phyloP scores from a whole-genome alignment of 2,797 vertebrate species.

The Rhinatrema bivittatum region DNA sequence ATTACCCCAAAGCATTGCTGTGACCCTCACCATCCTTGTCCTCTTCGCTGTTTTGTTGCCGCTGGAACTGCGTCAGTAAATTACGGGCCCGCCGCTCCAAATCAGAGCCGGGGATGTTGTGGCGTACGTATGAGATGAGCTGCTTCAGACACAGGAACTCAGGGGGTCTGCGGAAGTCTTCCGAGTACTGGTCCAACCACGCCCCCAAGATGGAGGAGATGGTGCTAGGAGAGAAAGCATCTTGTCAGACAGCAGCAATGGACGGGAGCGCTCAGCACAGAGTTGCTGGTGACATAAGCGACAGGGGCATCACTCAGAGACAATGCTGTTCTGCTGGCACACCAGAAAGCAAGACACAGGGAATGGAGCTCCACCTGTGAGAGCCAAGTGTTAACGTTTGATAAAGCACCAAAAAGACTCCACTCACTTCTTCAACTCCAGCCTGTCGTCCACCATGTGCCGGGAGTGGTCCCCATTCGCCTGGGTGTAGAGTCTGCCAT shows the following conservation, averaged over 20 bases:
- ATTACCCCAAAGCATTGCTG: too few relatives aligned
- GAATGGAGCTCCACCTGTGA: too few relatives aligned
- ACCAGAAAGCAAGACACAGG: too few relatives aligned
- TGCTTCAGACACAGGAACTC: conserved; percentile 81
- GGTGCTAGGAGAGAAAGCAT: conserved; percentile 56
- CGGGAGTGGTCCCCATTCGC: conserved; percentile 61
- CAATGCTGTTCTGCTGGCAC: too few relatives aligned
- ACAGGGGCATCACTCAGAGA: too few relatives aligned
- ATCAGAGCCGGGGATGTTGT: conserved; percentile 84
- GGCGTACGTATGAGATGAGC: conserved; percentile 78
- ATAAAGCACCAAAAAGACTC: neutral
- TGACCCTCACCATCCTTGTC: conserved; percentile 68
- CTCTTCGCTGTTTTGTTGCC: conserved; percentile 62
- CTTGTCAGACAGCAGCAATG: too few relatives aligned
- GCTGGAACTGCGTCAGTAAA: conserved; percentile 82
- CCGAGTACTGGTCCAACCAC: conserved; percentile 92
- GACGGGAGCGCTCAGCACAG: too few relatives aligned
- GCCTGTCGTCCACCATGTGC: conserved; percentile 69
- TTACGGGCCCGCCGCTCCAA: conserved; percentile 83
- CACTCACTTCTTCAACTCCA: conserved; percentile 81
- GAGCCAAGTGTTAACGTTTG: too few relatives aligned
- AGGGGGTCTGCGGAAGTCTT: conserved; percentile 83
- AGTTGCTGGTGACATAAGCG: too few relatives aligned
- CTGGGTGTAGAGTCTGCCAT: conserved; percentile 73
- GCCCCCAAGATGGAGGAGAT: conserved; percentile 90